Evolutionary conservation across 2,113 vertebrate species (phyloP).

Genomic region (Lethenteron camtschaticum): DNA sequence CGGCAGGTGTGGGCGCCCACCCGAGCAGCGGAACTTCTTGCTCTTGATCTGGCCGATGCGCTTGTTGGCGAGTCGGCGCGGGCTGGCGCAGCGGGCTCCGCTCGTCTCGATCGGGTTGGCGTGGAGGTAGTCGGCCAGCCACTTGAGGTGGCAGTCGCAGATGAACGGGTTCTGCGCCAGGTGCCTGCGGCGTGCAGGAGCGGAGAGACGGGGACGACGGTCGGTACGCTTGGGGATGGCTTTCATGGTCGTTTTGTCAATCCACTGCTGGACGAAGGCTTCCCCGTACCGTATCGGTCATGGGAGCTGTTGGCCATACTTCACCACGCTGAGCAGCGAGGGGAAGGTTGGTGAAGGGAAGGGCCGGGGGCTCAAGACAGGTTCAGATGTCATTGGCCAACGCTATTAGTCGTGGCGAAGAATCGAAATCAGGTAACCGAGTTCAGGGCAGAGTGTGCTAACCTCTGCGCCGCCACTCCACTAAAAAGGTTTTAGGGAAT

Average conservation of each 20-base stretch:
- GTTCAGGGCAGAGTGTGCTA: too few relatives aligned
- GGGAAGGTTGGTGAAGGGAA: conserved; percentile 42
- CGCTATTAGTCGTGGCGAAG: too few relatives aligned
- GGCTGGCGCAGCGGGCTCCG: conserved; percentile 85
- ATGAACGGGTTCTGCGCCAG: conserved; percentile 97
- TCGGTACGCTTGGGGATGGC: too few relatives aligned
- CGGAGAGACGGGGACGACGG: too few relatives aligned
- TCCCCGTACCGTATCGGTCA: too few relatives aligned
- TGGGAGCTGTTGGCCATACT: conserved; percentile 51
- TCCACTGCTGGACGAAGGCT: too few relatives aligned
- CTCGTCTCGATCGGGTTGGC: conserved; percentile 97
- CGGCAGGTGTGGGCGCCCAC: conserved; percentile 23
- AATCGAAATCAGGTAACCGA: too few relatives aligned
- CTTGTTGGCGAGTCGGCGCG: conserved; percentile 86
- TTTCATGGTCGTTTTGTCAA: too few relatives aligned
- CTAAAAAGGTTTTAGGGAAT: too few relatives aligned
- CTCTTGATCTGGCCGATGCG: conserved; percentile 97
- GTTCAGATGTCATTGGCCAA: too few relatives aligned
- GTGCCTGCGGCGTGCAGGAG: conserved; percentile 30
- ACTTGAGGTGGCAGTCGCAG: conserved; percentile 98
- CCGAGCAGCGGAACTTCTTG: conserved; percentile 99
- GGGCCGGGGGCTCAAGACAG: too few relatives aligned
- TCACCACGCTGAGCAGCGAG: conserved; percentile 80
- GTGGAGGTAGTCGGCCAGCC: conserved; percentile 93
- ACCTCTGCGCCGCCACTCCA: too few relatives aligned